These are phyloP conservation scores for Lithobius niger DNA, from an alignment of 1,140 invertebrate species.

Conservation along the genomic window DNA sequence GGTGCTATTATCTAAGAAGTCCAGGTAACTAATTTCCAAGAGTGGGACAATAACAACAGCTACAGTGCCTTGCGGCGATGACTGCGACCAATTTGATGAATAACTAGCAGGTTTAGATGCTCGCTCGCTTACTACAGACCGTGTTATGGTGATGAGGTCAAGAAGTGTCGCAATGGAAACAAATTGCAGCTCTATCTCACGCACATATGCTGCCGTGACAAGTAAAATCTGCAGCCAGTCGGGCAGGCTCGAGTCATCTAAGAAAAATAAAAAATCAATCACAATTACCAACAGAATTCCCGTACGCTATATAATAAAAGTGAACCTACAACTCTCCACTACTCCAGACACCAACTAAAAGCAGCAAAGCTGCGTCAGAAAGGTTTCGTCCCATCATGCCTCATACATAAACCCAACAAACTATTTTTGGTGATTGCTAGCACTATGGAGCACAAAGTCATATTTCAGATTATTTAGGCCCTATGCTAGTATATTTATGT, in stretches of 20 bases:
- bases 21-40: conserved; percentile 46
- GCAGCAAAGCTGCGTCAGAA: too few relatives aligned
- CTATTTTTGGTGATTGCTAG: too few relatives aligned
- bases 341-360: too few relatives aligned
- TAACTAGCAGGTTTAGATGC: neutral
- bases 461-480: too few relatives aligned
- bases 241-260: conserved; percentile 34
- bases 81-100: too few relatives aligned
- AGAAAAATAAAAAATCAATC: neutral
- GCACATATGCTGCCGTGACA: conserved; percentile 50
- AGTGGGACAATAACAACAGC: conserved; percentile 52
- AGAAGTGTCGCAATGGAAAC: conserved; percentile 56
- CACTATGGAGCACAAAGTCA: too few relatives aligned
- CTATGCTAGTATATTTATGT: too few relatives aligned
- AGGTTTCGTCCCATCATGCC: too few relatives aligned
- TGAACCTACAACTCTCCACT: too few relatives aligned
- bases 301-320: too few relatives aligned
- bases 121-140: conserved; percentile 26
- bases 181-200: conserved; percentile 45
- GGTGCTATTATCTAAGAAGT: conserved; percentile 46
- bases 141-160: conserved; percentile 48
- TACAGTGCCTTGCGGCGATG: conserved; percentile 37
- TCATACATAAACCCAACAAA: too few relatives aligned
- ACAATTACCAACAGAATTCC: too few relatives aligned
- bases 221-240: conserved; percentile 59